Base-by-base conservation (phyloP, 2,888 invertebrate species). In the Himalopsyche anomala region DNA sequence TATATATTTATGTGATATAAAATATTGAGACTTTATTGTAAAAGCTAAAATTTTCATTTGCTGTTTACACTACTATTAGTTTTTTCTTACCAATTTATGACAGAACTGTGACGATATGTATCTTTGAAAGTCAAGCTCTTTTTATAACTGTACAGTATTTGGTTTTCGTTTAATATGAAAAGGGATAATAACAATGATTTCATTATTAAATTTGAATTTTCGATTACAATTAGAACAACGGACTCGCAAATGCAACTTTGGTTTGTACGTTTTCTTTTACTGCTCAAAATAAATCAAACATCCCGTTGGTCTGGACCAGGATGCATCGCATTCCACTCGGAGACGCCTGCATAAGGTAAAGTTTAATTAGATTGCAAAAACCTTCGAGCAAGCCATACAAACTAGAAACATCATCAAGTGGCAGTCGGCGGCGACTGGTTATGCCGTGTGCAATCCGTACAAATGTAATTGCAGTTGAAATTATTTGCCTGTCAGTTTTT, bases 331-430 rank as follows among this genome's bases (percentile, higher is more conserved):
- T 81, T 51, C 80, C 56, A 36, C 80, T n/a, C 51, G 36, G 36
- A 79, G 19, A 40, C 51, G 45, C 40, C 15, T 82, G 79, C 79
- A 62, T 82, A 86, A 83, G 85, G 84, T 83, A 85, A 88, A 88
- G 88, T 88, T 88, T 88, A 88, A 88, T 88, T 87, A 88, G 87
- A 85, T 87, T 62, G 85, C 87, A 85, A 84, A 87, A 84, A 85
- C 83, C 81, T 82, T 11, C 54, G 80, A 86, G 83, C 82, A 81
- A 87, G 80, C 80, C 85, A 62, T 85, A 87, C 55, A 87, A 87
- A 85, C 56, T 82, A 9, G 55, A 54, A 84, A 55, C 55, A 83
- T 83, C 83, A 80, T 83, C 69, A 51, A 42, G 83, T 74, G 17
- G 74, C 28, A 38, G 69, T 80, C 55, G 80, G 80, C 40, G 28